Evolutionary conservation across 2,797 vertebrate genomes (phyloP).

Genomic region (Sebastes paucispinis): DNA sequence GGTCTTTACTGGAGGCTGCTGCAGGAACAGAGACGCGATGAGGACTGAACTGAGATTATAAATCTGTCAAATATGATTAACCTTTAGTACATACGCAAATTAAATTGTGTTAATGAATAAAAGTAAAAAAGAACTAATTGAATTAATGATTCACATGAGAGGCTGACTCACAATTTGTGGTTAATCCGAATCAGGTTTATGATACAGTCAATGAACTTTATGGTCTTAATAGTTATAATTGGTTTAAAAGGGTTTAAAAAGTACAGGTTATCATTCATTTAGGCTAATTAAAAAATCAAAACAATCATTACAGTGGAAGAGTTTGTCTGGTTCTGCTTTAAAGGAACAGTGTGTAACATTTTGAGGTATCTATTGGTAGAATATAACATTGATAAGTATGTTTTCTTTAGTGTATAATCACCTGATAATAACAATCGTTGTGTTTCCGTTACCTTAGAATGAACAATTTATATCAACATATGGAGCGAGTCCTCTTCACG

Average conservation of each 20-base stretch:
- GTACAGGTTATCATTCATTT: not conserved
- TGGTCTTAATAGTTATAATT: not conserved
- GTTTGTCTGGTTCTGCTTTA: not conserved
- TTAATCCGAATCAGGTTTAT: not conserved
- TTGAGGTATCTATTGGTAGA: no score
- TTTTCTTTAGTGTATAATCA: no score
- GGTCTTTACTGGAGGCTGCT: conserved; percentile 6
- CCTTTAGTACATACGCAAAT: conserved; percentile 3
- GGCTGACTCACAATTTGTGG: not conserved
- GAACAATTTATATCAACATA: rapidly evolving
- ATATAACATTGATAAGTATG: no score
- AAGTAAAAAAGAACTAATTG: conserved; percentile 20
- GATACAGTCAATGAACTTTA: not conserved
- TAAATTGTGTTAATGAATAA: conserved; percentile 42
- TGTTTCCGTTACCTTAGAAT: no score
- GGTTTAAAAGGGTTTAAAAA: not conserved
- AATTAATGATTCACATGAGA: conserved; percentile 21
- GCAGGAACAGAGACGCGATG: conserved; percentile 14
- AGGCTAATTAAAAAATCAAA: not conserved
- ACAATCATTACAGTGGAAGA: not conserved
- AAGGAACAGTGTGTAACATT: no score
- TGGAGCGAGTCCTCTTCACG: rapidly evolving
- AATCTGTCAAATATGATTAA: conserved; percentile 39
- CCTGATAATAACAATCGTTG: no score
- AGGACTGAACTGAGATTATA: not conserved